phyloP scores from a whole-genome alignment of 2,797 vertebrate genomes.

The Muscicapa comitata region DNA sequence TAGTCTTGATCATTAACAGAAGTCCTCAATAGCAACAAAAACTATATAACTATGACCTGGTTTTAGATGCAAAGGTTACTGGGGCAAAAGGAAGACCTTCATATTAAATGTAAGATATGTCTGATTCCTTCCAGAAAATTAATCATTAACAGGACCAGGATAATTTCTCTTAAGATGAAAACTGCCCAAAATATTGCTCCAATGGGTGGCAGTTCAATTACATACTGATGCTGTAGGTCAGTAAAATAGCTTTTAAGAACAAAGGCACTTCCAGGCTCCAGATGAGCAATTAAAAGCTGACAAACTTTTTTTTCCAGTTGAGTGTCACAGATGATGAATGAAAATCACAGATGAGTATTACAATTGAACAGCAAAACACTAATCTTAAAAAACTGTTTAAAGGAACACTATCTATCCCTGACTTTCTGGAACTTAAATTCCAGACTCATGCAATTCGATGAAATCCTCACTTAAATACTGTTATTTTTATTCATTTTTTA shows the following conservation, averaged over 20 bases:
- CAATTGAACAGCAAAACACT: background rate
- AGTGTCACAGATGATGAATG: background rate
- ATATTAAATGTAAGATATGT: background rate
- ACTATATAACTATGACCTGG: background rate
- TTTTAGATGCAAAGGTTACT: background rate
- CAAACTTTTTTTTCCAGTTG: background rate
- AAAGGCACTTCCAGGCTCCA: background rate
- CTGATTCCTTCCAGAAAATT: background rate
- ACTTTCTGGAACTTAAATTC: background rate
- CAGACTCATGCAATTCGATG: background rate
- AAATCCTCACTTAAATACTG: background rate
- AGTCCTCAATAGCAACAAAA: background rate
- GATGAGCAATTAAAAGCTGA: background rate
- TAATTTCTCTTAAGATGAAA: background rate
- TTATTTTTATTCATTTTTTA: background rate
- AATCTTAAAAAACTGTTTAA: background rate
- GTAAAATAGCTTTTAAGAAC: background rate
- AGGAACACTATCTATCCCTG: background rate
- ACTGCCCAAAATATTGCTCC: background rate
- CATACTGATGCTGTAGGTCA: background rate
- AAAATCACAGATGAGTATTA: slow-evolving; percentile 25
- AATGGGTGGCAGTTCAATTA: background rate
- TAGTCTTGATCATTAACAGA: background rate
- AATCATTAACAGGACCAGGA: background rate
- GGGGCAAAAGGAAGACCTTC: background rate